A percentile compares a stretch with the other conserved stretches of the same genome.
phyloP scores from a whole-genome alignment of 2,888 invertebrate genomes.

The Sthenelais limicola region DNA sequence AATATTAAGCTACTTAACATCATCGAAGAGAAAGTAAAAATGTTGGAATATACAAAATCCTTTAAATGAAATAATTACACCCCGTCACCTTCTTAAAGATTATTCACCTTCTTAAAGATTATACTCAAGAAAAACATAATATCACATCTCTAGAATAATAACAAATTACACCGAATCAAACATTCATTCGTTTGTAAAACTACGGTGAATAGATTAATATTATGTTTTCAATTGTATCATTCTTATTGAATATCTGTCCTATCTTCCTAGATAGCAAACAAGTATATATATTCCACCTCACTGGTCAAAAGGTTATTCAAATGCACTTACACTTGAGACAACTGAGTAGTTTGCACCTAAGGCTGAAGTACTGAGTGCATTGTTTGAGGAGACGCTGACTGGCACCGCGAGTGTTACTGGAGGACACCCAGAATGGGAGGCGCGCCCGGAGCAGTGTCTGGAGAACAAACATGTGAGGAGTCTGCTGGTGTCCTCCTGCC shows the following conservation, averaged over 20 bases:
- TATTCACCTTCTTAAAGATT: too few species aligned
- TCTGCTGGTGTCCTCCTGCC: conserved; percentile 53
- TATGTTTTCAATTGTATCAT: too few species aligned
- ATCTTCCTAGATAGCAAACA: too few species aligned
- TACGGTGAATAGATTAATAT: too few species aligned
- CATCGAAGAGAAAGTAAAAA: not conserved
- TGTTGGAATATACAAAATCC: not conserved
- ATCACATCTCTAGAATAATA: too few species aligned
- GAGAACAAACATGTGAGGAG: conserved; percentile 68
- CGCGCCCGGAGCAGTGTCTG: conserved; percentile 72
- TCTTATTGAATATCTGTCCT: too few species aligned
- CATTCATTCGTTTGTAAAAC: too few species aligned
- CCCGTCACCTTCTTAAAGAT: too few species aligned
- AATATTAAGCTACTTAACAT: not conserved
- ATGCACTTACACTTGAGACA: conserved; percentile 64
- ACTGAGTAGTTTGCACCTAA: conserved; percentile 71
- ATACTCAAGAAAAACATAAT: too few species aligned
- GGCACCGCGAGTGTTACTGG: conserved; percentile 71
- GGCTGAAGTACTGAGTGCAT: conserved; percentile 74
- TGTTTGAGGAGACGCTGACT: conserved; percentile 72
- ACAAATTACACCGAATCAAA: too few species aligned
- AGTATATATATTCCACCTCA: too few species aligned
- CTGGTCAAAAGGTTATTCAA: too few species aligned
- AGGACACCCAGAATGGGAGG: conserved; percentile 74
- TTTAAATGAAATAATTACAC: not conserved